Base-by-base conservation (phyloP, 2,797 vertebrate genomes). In the Mormyrus hasselquistii region DNA sequence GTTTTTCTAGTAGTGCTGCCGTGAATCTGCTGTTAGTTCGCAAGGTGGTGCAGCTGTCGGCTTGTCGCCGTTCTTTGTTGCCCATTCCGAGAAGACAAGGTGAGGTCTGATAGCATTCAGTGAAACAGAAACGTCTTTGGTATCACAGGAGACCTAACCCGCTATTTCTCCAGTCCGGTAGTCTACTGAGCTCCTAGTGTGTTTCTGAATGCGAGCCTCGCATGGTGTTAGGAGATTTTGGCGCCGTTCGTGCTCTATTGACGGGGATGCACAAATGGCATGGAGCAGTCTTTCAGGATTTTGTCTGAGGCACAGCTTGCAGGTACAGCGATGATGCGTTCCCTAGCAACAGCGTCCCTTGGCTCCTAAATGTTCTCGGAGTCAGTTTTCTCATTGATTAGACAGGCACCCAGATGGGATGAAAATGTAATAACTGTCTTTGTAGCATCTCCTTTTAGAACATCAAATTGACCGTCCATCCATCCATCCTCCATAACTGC, bases 371-470 rank as follows among this genome's bases (percentile, higher is more conserved):
- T 49, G n/a, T 49, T 84, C 41, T 25, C 79, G 6, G 62, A 34
- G 14, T 3, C 22, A 34, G 49, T 53, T 59, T 22, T 59, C 85
- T 41, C 85, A 57, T 87, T 38, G 53, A 87, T 57, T 57, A 59
- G 53, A 87, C 22, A n/a, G 82, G 3, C 82, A 50, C n/a, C 47
- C 41, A 12, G 47, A 49, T 84, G 82, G 47, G 44, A 29, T 12
- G 47, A 50, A 49, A 49, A 50, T 84, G 44, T 84, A 84, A 84
- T 84, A 84, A 84, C 49, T 84, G 82, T 44, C 16, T 83, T 53
- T 49, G 44, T 34, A 29, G 50, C 12, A 19, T 87, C 34, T 86
- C 52, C 34, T 3, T 59, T 87, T 38, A 57, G 34, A 38, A 41
- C 14, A 34, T 29, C 3, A 0, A 49, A 34, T 44, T 55, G 50